phyloP scores from a whole-genome alignment of 1,140 invertebrate species.

The Drosophila persimilis region DNA sequence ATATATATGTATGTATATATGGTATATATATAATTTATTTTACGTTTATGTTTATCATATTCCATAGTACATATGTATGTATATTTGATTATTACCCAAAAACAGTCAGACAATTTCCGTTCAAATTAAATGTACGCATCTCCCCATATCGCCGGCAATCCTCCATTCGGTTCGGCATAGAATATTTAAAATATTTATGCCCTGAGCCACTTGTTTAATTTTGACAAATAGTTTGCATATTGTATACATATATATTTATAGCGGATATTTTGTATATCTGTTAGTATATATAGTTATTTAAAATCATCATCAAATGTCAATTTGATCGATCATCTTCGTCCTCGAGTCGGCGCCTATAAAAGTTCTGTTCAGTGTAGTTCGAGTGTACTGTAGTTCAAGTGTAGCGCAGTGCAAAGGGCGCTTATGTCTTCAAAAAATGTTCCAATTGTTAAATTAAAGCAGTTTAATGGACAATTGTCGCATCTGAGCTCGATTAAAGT shows the following conservation, averaged over 20 bases:
- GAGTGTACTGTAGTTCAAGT: conserved; percentile 11
- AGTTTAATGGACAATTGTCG: conserved; percentile 46
- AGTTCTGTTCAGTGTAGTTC: conserved; percentile 53
- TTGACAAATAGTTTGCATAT: conserved; percentile 64
- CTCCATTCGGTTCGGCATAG: conserved; percentile 42
- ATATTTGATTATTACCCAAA: conserved; percentile 56
- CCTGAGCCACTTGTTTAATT: conserved; percentile 68
- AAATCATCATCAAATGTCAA: conserved; percentile 46
- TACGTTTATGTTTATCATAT: conserved; percentile 29
- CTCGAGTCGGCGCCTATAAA: conserved; percentile 60
- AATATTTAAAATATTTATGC: conserved; percentile 78
- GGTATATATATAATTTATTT: neutral
- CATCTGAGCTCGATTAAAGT: conserved; percentile 59
- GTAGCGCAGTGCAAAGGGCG: conserved; percentile 29
- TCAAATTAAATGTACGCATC: conserved; percentile 59
- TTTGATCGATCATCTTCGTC: conserved; percentile 35
- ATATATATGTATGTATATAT: conserved; percentile 45
- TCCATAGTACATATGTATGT: conserved; percentile 59
- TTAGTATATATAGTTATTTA: conserved; percentile 26
- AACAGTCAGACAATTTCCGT: conserved; percentile 76
- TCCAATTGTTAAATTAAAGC: conserved; percentile 49
- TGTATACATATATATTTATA: conserved; percentile 41
- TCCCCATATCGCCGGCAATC: neutral
- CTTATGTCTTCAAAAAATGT: conserved; percentile 39
- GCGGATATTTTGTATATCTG: conserved; percentile 39